phyloP scores from a whole-genome alignment of 2,888 invertebrate species.

The Pheosia gnoma region DNA sequence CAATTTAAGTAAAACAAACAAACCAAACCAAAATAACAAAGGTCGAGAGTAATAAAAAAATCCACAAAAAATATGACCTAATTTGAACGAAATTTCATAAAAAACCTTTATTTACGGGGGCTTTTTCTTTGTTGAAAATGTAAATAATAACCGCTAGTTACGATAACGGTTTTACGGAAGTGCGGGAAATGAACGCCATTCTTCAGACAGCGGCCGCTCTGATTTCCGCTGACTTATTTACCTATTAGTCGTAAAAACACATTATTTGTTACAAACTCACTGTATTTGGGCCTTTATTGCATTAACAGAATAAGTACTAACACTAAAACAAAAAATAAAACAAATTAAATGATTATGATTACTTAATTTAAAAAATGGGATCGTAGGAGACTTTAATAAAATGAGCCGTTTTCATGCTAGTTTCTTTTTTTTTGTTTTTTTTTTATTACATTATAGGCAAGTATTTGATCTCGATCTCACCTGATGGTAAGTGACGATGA shows the following conservation, averaged over 20 bases:
- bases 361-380: too few relatives aligned
- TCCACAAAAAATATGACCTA: neutral
- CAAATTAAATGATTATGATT: too few relatives aligned
- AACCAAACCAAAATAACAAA: neutral
- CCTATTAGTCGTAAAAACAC: slow-evolving; percentile 24
- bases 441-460: too few relatives aligned
- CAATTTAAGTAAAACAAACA: neutral
- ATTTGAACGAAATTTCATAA: slow-evolving; percentile 4
- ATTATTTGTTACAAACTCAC: slow-evolving; percentile 3
- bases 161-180: slow-evolving; percentile 65
- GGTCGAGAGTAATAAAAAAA: neutral
- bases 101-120: slow-evolving; percentile 14
- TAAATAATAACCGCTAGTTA: slow-evolving; percentile 63
- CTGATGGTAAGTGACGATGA: too few relatives aligned
- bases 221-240: slow-evolving; percentile 45
- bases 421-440: too few relatives aligned
- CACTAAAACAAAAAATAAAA: too few relatives aligned
- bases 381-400: neutral
- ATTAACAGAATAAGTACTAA: neutral
- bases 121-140: slow-evolving; percentile 29
- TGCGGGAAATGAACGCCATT: slow-evolving; percentile 70
- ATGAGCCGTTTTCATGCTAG: neutral
- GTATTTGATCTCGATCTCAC: too few relatives aligned
- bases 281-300: neutral
- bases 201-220: slow-evolving; percentile 62